Conservation (phyloP, 2,888 invertebrate genomes). For the Apotomis capreana region DNA sequence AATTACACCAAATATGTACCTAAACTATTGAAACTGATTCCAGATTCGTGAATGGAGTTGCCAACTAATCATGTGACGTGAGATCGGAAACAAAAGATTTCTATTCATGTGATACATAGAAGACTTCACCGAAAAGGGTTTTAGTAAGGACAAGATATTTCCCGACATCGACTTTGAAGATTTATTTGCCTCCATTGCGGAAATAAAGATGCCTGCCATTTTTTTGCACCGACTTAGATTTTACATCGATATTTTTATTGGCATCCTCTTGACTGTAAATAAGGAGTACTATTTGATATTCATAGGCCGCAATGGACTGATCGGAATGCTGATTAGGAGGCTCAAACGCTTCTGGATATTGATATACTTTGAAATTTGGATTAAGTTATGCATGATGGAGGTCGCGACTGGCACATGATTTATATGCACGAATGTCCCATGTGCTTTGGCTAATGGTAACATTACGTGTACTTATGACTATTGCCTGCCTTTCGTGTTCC, state of each 20-base stretch:
- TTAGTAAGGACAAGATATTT: neutral
- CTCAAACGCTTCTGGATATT: slow-evolving; percentile 33
- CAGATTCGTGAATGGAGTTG: neutral
- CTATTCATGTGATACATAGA: neutral
- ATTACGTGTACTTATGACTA: slow-evolving; percentile 1
- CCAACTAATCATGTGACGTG: neutral
- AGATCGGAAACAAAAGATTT: neutral
- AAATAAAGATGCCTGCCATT: slow-evolving; percentile 8
- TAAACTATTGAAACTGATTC: neutral
- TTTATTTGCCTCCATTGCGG: neutral
- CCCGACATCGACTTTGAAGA: neutral
- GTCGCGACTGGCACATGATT: neutral
- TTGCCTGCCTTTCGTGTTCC: neutral
- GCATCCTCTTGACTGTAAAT: slow-evolving; percentile 23
- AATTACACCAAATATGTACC: slow-evolving; percentile 9
- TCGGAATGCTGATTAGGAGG: slow-evolving; percentile 43
- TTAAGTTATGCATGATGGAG: slow-evolving; percentile 20
- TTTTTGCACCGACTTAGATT: slow-evolving; percentile 5
- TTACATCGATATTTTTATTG: slow-evolving; percentile 32
- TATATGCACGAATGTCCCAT: neutral
- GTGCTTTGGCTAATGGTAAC: neutral
- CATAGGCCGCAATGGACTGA: slow-evolving; percentile 33
- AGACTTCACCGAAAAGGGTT: neutral
- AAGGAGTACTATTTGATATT: slow-evolving; percentile 34
- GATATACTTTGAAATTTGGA: slow-evolving; percentile 35